Percentiles rank a stretch among this genome's conserved stretches.
phyloP scores from a whole-genome alignment of 2,888 invertebrate species.

The Romanomermis culicivorax region DNA sequence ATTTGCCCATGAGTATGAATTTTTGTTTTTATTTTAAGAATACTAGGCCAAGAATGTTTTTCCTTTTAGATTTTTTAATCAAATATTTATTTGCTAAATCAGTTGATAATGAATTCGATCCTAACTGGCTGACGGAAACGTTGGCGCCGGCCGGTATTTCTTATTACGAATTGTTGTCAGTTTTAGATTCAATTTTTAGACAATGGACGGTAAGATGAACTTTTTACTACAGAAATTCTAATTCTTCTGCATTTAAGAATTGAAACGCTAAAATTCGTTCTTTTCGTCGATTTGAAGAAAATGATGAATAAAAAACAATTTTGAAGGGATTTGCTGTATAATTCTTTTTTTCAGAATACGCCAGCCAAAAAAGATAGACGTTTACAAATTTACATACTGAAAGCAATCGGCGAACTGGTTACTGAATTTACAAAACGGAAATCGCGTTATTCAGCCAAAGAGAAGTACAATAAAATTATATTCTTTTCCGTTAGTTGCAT shows the following conservation, averaged over 20 bases:
- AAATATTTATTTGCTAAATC: slow-evolving; percentile 29
- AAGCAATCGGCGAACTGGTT: not conserved
- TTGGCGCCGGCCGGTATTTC: not conserved
- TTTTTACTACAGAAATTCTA: not conserved
- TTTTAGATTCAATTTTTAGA: not conserved
- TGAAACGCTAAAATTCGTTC: not conserved
- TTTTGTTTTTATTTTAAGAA: not conserved
- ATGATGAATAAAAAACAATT: not conserved
- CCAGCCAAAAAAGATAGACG: not conserved
- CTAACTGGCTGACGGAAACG: slow-evolving; percentile 38
- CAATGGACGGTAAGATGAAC: not conserved
- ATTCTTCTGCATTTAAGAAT: not conserved
- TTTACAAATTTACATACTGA: not conserved
- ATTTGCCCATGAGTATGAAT: slow-evolving; percentile 58
- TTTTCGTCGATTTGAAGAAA: not conserved
- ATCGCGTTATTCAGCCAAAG: not conserved
- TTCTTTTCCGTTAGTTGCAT: not conserved
- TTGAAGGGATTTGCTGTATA: not conserved
- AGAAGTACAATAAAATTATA: not conserved
- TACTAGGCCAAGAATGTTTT: too few species aligned
- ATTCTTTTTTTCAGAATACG: not conserved
- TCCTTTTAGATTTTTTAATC: slow-evolving; percentile 30
- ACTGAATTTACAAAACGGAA: not conserved
- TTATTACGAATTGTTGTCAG: not conserved
- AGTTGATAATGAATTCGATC: slow-evolving; percentile 25